phyloP scores from a whole-genome alignment of 2,888 invertebrate genomes.

The Cybosia mesomella region DNA sequence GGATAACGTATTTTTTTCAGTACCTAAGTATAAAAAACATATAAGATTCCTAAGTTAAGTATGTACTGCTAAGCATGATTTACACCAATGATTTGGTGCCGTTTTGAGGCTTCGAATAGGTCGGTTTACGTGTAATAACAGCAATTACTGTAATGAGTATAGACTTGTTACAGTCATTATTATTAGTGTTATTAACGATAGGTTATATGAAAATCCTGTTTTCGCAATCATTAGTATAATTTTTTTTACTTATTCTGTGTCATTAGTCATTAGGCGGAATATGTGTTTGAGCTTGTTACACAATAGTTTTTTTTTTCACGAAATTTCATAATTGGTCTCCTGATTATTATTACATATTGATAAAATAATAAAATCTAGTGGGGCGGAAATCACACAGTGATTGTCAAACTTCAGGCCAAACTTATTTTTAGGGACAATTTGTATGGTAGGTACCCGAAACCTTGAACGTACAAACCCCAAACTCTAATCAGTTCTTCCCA shows the following conservation, averaged over 20 bases:
- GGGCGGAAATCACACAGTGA: no score
- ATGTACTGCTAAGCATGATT: neutral
- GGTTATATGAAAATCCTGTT: neutral
- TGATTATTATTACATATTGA: neutral
- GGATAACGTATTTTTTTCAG: neutral
- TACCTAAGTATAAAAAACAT: neutral
- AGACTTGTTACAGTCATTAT: neutral
- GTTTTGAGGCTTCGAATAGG: neutral
- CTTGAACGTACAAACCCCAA: no score
- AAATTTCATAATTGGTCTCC: neutral
- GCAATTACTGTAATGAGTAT: neutral
- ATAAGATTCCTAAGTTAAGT: neutral
- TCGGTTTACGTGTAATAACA: neutral
- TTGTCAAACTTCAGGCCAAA: no score
- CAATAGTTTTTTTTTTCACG: neutral
- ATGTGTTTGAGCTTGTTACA: neutral
- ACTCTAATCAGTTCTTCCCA: no score
- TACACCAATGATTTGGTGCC: neutral
- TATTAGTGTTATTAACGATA: neutral
- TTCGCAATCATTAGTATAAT: neutral
- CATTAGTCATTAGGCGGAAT: neutral
- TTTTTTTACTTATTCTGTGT: neutral
- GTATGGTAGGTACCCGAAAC: no score
- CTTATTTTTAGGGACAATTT: no score
- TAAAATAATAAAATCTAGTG: no score